Evolutionary conservation across 1,140 invertebrate species (phyloP), one percentile per base, ranked within the genome.

Genomic region (Arctopsyche grandis): DNA sequence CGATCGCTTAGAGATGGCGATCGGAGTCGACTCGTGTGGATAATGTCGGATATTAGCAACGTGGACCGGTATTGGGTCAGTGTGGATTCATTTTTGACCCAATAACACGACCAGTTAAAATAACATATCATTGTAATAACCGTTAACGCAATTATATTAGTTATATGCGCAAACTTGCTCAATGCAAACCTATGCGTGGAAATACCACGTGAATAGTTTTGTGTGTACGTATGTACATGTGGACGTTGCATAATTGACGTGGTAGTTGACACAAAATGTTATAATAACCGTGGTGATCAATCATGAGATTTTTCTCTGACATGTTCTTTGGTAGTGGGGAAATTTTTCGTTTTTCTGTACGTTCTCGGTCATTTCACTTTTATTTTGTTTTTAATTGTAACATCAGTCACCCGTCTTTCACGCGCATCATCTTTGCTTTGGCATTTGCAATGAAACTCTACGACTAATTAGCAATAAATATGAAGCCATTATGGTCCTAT

Each of bases 61-160:
- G 21, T 22, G 63, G 24, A 22, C 63, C 63, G 63, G 21, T 66
- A 66, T 66, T 66, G 24, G 63, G 63, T 66, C 63, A 66, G 1
- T 52, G 63, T 22, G 24, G 63, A 66, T 66, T 24, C 24, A 66
- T 5, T 1, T 22, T 12, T 22, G 63, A 66, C 63, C 63, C 63
- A 66, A 66, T 66, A 66, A 66, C 63, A 24, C 21, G 9, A 26
- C 22, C 21, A 12, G 24, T 52, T 26, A 26, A 74, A 76, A 76
- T 76, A 22, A 63, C 74, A 74, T 76, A 76, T 66, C 56, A 76
- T 74, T 38, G 74, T 43, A 14, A 26, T 58, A 60, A 76, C 74
- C 19, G 74, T 76, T 63, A 76, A 76, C 21, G 56, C 74, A 76
- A 76, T 76, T 76, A 76, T 21, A 38, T n/a, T n/a, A n/a, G 73